Evolutionary conservation across 2,113 vertebrate species (phyloP), one percentile per base, ranked within the genome.

Genomic region (Serinus canaria): DNA sequence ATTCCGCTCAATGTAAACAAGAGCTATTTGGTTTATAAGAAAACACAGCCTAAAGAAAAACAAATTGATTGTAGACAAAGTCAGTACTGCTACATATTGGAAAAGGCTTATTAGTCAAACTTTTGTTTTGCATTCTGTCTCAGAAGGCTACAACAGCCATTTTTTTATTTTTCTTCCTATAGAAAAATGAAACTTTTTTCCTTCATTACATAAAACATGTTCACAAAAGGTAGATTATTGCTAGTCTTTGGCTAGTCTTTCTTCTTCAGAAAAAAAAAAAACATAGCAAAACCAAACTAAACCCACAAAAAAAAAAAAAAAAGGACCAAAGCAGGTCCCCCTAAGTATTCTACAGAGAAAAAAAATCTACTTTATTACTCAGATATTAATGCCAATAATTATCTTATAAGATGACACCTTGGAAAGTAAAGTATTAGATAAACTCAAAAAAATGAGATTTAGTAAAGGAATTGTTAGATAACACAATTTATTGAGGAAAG

Each of bases 381-480:
- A 46, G 50, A 15, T 50, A 86, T 86, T 83, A 95, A 90, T 73
- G 15, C 6, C 33, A 80, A 74, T 90, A 69, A 86, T 90, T 76
- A 56, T 41, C n/a, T 79, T 30, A 15, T 8, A 41, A 17, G 31
- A 66, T 69, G 37, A 83, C 28, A 79, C 5, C 43, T 2, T 68
- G 35, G 28, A 92, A 90, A 80, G 22, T 37, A 44, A 56, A 85
- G 74, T 83, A 94, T 88, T 91, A 95, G 49, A 55, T 85, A 77
- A 83, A 90, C 41, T 79, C 25, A 6, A 41, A 31, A 70, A 91
- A 68, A 74, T 63, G n/a, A 74, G 50, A 69, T 93, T 90, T 96
- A 90, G 92, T 95, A 86, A 69, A 92, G 72, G 47, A 92, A 69
- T 41, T 74, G 90, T 94, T 96, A 94, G 88, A 50, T 31, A 83